Conservation (phyloP, 2,113 vertebrate species). For the Seriola aureovittata region DNA sequence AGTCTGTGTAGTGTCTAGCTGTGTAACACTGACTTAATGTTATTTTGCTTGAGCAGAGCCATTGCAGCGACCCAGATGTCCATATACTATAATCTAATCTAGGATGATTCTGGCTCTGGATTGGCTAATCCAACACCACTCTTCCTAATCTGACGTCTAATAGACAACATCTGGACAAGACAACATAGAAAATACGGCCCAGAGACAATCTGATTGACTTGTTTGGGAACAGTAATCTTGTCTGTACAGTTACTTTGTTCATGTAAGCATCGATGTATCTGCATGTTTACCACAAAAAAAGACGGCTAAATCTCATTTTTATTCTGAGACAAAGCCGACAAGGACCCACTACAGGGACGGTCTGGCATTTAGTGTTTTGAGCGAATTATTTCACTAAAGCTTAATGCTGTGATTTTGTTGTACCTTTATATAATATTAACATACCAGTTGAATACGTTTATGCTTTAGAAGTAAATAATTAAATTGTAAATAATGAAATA, state of each 20-base stretch:
- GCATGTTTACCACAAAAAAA: conserved; percentile 46
- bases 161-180: conserved; percentile 74
- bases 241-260: conserved; percentile 64
- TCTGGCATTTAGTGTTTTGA: conserved; percentile 11
- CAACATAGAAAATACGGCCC: conserved; percentile 43
- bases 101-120: conserved; percentile 73
- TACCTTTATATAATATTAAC: conserved; percentile 2
- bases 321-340: conserved; percentile 43
- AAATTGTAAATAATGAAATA: conserved; percentile 41
- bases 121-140: conserved; percentile 82
- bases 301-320: conserved; percentile 25
- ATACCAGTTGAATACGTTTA: not conserved
- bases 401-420: not conserved
- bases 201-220: conserved; percentile 71
- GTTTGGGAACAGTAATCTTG: conserved; percentile 67
- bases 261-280: conserved; percentile 46
- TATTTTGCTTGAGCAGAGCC: conserved; percentile 71
- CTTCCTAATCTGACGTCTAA: conserved; percentile 77
- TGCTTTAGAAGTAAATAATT: conserved; percentile 18
- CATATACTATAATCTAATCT: conserved; percentile 82
- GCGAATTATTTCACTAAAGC: conserved; percentile 18
- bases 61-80: conserved; percentile 77
- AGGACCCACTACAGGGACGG: not conserved
- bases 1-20: conserved; percentile 74
- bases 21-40: conserved; percentile 77